phyloP scores from a whole-genome alignment of 2,888 invertebrate species.

The Hermaeophaga mercurialis region DNA sequence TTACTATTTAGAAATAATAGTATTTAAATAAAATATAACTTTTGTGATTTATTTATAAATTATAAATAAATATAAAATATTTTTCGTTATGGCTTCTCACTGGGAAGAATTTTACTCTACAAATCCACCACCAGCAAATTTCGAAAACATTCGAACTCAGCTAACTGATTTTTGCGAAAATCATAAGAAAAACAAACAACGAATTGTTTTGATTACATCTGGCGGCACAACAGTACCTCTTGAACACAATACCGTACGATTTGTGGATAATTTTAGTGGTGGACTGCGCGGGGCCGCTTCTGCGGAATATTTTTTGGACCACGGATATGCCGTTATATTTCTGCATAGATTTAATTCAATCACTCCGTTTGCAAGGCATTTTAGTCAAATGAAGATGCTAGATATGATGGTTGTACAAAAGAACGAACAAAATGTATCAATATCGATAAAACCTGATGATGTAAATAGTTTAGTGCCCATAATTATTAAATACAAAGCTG shows the following conservation, averaged over 20 bases:
- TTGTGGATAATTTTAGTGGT: slow-evolving; percentile 98
- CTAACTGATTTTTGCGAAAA: slow-evolving; percentile 76
- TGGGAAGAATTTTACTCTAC: slow-evolving; percentile 88
- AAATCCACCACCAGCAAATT: slow-evolving; percentile 78
- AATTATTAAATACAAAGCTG: slow-evolving; percentile 78
- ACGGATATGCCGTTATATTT: slow-evolving; percentile 91
- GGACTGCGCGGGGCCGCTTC: slow-evolving; percentile 95
- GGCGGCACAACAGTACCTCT: slow-evolving; percentile 97
- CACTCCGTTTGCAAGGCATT: slow-evolving; percentile 89
- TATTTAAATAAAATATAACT: too few relatives aligned
- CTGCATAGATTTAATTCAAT: slow-evolving; percentile 88
- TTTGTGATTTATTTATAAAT: too few relatives aligned
- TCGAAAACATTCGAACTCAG: slow-evolving; percentile 72
- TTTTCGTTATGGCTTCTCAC: slow-evolving; percentile 11
- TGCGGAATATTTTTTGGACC: slow-evolving; percentile 91
- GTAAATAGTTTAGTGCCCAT: slow-evolving; percentile 74
- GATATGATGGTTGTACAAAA: slow-evolving; percentile 76
- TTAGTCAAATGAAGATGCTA: slow-evolving; percentile 77
- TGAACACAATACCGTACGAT: slow-evolving; percentile 96
- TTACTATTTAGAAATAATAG: too few relatives aligned
- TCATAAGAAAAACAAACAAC: slow-evolving; percentile 69
- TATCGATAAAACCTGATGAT: slow-evolving; percentile 74
- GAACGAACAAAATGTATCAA: slow-evolving; percentile 65
- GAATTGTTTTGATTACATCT: slow-evolving; percentile 85
- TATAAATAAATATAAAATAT: too few relatives aligned